phyloP scores from a whole-genome alignment of 2,113 vertebrate genomes.

The Oncorhynchus nerka region DNA sequence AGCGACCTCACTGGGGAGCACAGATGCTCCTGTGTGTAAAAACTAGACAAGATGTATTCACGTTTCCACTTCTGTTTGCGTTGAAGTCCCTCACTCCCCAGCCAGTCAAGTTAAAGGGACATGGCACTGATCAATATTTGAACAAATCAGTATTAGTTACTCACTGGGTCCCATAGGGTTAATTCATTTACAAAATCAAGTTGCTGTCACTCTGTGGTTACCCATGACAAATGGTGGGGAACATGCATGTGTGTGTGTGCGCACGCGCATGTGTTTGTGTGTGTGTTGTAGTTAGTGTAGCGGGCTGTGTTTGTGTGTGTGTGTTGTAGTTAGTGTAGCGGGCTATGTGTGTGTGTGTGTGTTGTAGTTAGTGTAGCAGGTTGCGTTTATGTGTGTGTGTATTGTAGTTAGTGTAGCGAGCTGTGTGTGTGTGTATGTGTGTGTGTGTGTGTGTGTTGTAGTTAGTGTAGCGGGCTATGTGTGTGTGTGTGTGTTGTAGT shows the following conservation, averaged over 20 bases:
- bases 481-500: neutral
- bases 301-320: too few relatives aligned
- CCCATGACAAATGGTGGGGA: conserved; percentile 23
- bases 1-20: neutral
- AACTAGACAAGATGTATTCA: conserved; percentile 12
- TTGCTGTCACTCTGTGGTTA: conserved; percentile 77
- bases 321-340: too few relatives aligned
- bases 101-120: conserved; percentile 36
- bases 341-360: conserved; percentile 37
- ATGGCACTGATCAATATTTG: conserved; percentile 77
- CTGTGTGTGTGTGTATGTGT: too few relatives aligned
- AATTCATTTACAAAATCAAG: conserved; percentile 74
- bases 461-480: too few relatives aligned
- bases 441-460: too few relatives aligned
- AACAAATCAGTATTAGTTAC: conserved; percentile 71
- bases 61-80: conserved; percentile 8
- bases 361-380: neutral
- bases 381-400: neutral
- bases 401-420: too few relatives aligned
- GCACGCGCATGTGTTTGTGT: conserved; percentile 15
- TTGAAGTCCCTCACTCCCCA: conserved; percentile 24
- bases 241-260: conserved; percentile 7
- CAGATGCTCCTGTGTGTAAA: neutral
- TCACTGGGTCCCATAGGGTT: conserved; percentile 77
- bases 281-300: too few relatives aligned